Evolutionary conservation across 2,888 invertebrate genomes (phyloP).

Genomic region (Kuschelorhynchus macadamiae): DNA sequence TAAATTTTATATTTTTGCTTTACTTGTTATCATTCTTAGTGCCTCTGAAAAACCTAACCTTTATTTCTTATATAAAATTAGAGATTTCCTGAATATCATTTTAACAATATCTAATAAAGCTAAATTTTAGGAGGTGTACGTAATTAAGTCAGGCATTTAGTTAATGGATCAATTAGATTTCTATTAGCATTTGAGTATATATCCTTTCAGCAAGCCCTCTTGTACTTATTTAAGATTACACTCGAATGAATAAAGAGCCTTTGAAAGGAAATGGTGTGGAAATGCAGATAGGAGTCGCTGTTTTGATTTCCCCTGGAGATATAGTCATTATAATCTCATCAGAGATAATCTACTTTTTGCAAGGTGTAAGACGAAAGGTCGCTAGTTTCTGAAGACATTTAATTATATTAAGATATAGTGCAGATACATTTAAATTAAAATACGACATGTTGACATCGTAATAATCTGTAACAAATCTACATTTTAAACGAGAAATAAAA

Average conservation of each 20-base stretch:
- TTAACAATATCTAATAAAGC: too few relatives aligned
- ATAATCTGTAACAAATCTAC: too few relatives aligned
- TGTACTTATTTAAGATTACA: slow-evolving; percentile 50
- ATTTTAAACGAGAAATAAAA: too few relatives aligned
- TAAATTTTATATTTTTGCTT: too few relatives aligned
- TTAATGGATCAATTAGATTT: slow-evolving; percentile 56
- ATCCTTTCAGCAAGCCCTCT: slow-evolving; percentile 47
- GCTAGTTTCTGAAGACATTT: not conserved
- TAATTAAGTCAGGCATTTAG: slow-evolving; percentile 17
- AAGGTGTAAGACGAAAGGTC: slow-evolving; percentile 20
- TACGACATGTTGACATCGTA: too few relatives aligned
- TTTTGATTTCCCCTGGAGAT: slow-evolving; percentile 56
- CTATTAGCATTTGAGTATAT: slow-evolving; percentile 58
- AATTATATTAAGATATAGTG: too few relatives aligned
- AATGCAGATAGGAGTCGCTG: slow-evolving; percentile 57
- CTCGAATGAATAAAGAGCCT: slow-evolving; percentile 53
- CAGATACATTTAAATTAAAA: too few relatives aligned
- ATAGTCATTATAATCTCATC: slow-evolving; percentile 62
- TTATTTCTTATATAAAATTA: too few relatives aligned
- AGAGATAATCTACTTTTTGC: slow-evolving; percentile 56
- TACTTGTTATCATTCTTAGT: too few relatives aligned
- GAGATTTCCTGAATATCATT: too few relatives aligned
- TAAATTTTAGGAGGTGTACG: slow-evolving; percentile 5
- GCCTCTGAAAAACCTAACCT: too few relatives aligned
- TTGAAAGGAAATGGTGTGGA: slow-evolving; percentile 59